phyloP scores from a whole-genome alignment of 2,888 invertebrate species.

The Tolmerus cingulatus region DNA sequence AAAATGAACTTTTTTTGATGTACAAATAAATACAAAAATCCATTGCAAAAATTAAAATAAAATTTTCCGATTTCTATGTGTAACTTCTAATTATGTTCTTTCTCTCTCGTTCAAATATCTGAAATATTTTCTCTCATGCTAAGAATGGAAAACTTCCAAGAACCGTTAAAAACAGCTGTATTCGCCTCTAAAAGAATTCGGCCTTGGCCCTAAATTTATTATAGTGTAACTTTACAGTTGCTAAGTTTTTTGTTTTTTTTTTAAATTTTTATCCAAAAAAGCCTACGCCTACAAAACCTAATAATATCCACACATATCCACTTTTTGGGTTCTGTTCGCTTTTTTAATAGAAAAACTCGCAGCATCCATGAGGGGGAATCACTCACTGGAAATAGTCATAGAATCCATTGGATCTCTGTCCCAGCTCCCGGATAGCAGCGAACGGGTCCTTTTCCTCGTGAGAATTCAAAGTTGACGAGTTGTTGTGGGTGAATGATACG shows the following conservation, averaged over 20 bases:
- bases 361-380: neutral
- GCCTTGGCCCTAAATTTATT: neutral
- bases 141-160: neutral
- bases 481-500: conserved; percentile 30
- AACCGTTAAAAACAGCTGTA: neutral
- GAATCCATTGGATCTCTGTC: conserved; percentile 65
- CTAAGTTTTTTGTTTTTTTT: conserved; percentile 18
- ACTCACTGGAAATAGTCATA: conserved; percentile 68
- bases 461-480: conserved; percentile 43
- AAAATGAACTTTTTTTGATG: neutral
- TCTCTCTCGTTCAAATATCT: neutral
- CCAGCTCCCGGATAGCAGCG: conserved; percentile 65
- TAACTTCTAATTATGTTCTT: neutral
- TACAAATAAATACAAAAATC: neutral
- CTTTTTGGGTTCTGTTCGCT: conserved; percentile 5
- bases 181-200: neutral
- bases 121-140: neutral
- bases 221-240: conserved; percentile 6
- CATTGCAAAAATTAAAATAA: conserved; percentile 5
- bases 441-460: conserved; percentile 64
- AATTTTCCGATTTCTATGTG: neutral
- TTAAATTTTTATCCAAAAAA: neutral
- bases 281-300: conserved; percentile 16
- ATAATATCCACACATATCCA: neutral
- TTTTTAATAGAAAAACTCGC: neutral